Conservation (phyloP, 2,888 invertebrate species). For the Lithophane leautieri region DNA sequence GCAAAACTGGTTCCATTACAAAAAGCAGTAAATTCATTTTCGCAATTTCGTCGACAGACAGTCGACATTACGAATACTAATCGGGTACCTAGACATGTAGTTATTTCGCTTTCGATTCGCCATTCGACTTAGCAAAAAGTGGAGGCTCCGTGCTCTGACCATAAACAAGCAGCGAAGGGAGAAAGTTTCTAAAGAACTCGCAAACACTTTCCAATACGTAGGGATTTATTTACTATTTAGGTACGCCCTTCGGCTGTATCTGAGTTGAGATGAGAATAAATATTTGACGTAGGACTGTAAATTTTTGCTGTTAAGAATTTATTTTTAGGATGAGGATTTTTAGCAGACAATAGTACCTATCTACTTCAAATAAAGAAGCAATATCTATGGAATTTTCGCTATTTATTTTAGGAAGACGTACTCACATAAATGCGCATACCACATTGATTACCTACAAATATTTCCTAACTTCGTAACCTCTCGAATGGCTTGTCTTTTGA, state of each 20-base stretch:
- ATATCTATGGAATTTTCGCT: no score
- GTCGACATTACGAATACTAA: conserved; percentile 55
- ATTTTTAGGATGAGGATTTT: no score
- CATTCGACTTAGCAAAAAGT: conserved; percentile 69
- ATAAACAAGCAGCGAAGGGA: conserved; percentile 68
- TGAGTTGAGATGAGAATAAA: not conserved
- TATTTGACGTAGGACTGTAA: not conserved
- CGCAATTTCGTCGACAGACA: conserved; percentile 48
- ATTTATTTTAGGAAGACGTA: no score
- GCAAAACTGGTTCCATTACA: conserved; percentile 41
- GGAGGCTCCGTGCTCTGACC: conserved; percentile 66
- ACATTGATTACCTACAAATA: no score
- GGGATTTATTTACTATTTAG: conserved; percentile 3
- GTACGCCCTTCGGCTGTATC: conserved; percentile 45
- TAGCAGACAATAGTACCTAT: no score
- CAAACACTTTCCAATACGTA: conserved; percentile 63
- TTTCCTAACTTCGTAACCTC: no score
- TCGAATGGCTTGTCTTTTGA: no score
- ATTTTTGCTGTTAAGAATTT: no score
- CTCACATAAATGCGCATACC: no score
- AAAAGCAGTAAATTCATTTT: conserved; percentile 48
- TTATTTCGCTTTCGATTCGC: conserved; percentile 72
- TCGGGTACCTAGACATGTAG: conserved; percentile 54
- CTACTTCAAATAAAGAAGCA: no score
- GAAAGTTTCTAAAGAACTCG: conserved; percentile 69